Base-by-base conservation (phyloP, 2,113 vertebrate genomes). In the Puntigrus tetrazona region DNA sequence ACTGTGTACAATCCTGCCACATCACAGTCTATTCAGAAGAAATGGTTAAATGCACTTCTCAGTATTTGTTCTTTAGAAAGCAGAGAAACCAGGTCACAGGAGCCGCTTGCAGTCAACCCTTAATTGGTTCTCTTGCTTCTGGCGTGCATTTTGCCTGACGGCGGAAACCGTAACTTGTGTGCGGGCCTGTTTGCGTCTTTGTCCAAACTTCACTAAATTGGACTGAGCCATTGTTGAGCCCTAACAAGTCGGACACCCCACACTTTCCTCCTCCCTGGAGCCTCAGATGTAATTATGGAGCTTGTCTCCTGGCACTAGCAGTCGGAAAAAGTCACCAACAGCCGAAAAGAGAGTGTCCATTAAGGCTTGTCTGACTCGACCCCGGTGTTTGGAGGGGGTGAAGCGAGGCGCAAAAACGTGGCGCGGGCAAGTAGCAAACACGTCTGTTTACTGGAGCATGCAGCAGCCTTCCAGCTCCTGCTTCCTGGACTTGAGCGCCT, bases 311-410 rank as follows among this genome's bases (percentile, higher is more conserved):
- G 67, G 85, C 79, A 36, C 59, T 67, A 69, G 45, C 84, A 38
- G 70, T 38, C n/a, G 81, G 86, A 89, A 87, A 87, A 87, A 81
- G 73, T 89, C 86, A 87, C 81, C 67, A 74, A 85, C 77, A 82
- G 84, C 86, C 84, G 38, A 78, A 84, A 74, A 83, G 85, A 86
- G 11, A 27, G 83, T 81, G 85, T 88, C 74, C 77, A 79, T 88
- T 83, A 88, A 87, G 82, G 80, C 79, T 25, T 25, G 55, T 73
- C 78, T 85, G 86, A 87, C 78, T 78, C 31, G 57, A 84, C 78
- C 55, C 81, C 34, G 72, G 65, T 85, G 88, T 85, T 85, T 74
- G 74, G 77, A 89, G 80, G 72, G 84, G 76, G 86, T 78, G 85
- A 84, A 86, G 80, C 41, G 78, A 86, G 78, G 86, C 81, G 82